phyloP scores from a whole-genome alignment of 1,140 invertebrate species.

The Trissolcus basalis region DNA sequence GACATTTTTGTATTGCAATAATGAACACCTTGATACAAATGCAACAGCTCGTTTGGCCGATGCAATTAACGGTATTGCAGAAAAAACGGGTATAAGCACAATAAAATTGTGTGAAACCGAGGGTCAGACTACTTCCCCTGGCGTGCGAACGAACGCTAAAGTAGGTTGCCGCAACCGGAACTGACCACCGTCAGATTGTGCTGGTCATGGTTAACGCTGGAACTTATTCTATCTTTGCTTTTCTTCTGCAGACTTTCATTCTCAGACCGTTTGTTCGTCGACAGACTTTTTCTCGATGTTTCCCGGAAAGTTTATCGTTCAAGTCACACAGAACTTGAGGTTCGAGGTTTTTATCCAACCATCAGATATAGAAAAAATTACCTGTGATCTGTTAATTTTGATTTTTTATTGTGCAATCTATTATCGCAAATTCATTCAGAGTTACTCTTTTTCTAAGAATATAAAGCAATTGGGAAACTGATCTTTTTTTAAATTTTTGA shows the following conservation, averaged over 20 bases:
- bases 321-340: too few species aligned
- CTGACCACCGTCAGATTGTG: slow-evolving; percentile 72
- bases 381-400: too few species aligned
- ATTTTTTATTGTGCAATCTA: too few species aligned
- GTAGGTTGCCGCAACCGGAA: slow-evolving; percentile 58
- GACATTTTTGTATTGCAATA: slow-evolving; percentile 22
- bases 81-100: slow-evolving; percentile 26
- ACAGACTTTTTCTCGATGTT: background rate
- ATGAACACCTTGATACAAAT: slow-evolving; percentile 13
- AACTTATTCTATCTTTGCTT: slow-evolving; percentile 47
- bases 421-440: too few species aligned
- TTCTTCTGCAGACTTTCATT: slow-evolving; percentile 35
- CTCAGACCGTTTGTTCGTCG: background rate
- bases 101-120: slow-evolving; percentile 27
- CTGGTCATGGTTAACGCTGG: slow-evolving; percentile 68
- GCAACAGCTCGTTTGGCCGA: slow-evolving; percentile 33
- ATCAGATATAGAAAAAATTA: too few species aligned
- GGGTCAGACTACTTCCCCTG: slow-evolving; percentile 13
- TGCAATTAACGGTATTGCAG: slow-evolving; percentile 32
- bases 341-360: too few species aligned
- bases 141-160: slow-evolving; percentile 10
- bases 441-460: too few species aligned
- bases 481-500: too few species aligned
- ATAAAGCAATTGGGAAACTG: too few species aligned
- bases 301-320: too few species aligned